Evolutionary conservation across 2,888 invertebrate species (phyloP).

Genomic region (Himalopsyche kuldschensis): DNA sequence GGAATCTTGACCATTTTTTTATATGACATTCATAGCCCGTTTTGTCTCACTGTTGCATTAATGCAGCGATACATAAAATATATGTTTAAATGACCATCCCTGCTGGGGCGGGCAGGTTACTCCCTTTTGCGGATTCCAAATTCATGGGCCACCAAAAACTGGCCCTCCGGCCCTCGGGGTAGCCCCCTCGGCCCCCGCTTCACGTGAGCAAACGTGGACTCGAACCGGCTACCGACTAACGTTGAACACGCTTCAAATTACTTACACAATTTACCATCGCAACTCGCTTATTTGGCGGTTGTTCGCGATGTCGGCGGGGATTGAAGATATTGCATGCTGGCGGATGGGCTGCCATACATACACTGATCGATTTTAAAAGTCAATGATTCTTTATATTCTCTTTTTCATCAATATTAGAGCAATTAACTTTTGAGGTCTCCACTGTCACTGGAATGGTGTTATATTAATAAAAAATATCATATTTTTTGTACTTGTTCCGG

Average conservation of each 20-base stretch:
- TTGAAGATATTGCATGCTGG: background rate
- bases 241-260: slow-evolving; percentile 13
- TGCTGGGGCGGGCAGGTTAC: background rate
- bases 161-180: background rate
- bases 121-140: background rate
- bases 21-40: too few relatives aligned
- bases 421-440: too few relatives aligned
- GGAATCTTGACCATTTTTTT: too few relatives aligned
- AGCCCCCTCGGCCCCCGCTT: background rate
- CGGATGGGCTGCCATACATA: background rate
- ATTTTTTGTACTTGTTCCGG: too few relatives aligned
- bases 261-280: slow-evolving; percentile 29
- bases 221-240: background rate
- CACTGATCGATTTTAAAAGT: background rate
- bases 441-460: too few relatives aligned
- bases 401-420: too few relatives aligned
- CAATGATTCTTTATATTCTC: too few relatives aligned
- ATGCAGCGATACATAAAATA: too few relatives aligned
- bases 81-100: background rate
- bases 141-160: background rate
- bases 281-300: background rate
- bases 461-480: too few relatives aligned
- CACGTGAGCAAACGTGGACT: background rate
- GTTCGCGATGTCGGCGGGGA: background rate
- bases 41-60: too few relatives aligned